Evolutionary conservation across 1,140 invertebrate genomes (phyloP).

Genomic region (Sitobion miscanthi): DNA sequence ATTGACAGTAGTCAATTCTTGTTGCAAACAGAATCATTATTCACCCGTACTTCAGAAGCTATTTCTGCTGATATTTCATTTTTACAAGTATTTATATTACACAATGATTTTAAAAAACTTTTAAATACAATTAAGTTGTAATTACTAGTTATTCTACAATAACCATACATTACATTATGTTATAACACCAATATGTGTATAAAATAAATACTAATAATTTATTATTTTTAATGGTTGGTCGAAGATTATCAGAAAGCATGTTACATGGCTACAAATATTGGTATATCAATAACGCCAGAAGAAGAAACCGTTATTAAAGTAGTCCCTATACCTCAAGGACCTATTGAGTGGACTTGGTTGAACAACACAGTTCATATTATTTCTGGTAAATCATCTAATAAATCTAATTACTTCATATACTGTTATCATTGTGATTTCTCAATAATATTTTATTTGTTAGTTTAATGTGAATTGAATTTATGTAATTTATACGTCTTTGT

Average conservation of each 20-base stretch:
- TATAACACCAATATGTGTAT: not conserved
- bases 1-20: constrained; percentile 70
- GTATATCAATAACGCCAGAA: constrained; percentile 69
- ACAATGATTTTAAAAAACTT: not conserved
- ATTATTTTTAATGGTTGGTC: constrained; percentile 62
- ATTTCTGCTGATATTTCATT: constrained; percentile 69
- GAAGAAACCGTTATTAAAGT: constrained; percentile 83
- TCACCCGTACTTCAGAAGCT: constrained; percentile 71
- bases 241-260: constrained; percentile 75
- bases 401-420: not conserved
- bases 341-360: constrained; percentile 62
- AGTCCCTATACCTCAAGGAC: constrained; percentile 65
- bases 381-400: constrained; percentile 61
- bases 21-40: constrained; percentile 73
- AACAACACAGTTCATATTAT: constrained; percentile 61
- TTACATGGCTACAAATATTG: constrained; percentile 67
- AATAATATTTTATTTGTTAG: not conserved
- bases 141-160: not conserved
- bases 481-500: not conserved
- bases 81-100: constrained; percentile 62
- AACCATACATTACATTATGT: not conserved
- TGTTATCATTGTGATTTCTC: not conserved
- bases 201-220: not conserved
- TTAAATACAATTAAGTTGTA: not conserved
- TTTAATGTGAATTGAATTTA: not conserved